Evolutionary conservation across 2,888 invertebrate genomes (phyloP).

Genomic region (Ptilodon capucinus): DNA sequence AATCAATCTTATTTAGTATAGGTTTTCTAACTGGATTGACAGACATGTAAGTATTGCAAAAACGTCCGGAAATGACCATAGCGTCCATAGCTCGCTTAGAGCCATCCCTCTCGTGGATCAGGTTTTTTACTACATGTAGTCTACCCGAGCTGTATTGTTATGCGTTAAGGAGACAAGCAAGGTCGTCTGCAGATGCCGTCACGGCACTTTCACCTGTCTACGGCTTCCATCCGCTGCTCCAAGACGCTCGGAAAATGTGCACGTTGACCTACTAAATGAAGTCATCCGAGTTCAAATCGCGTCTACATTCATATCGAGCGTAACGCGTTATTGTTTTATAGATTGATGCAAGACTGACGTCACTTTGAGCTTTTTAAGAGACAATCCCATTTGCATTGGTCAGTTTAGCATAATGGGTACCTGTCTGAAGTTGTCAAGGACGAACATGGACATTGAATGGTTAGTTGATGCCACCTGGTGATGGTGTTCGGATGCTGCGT

Average conservation of each 20-base stretch:
- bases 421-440: constrained; percentile 47
- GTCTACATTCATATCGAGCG: not conserved
- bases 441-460: constrained; percentile 38
- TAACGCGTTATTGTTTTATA: not conserved
- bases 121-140: constrained; percentile 24
- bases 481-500: constrained; percentile 52
- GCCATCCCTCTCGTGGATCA: constrained; percentile 25
- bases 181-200: constrained; percentile 58
- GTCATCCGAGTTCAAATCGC: constrained; percentile 18
- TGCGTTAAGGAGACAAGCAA: constrained; percentile 50
- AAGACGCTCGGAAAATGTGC: constrained; percentile 21
- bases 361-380: constrained; percentile 7
- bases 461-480: constrained; percentile 51
- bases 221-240: constrained; percentile 26
- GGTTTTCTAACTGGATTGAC: not conserved
- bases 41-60: not conserved
- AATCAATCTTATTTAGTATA: not conserved
- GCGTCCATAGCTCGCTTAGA: constrained; percentile 17
- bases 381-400: constrained; percentile 7
- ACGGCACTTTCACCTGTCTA: constrained; percentile 67
- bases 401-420: constrained; percentile 27
- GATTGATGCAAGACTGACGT: not conserved
- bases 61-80: constrained; percentile 1
- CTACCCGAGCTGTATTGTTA: constrained; percentile 36
- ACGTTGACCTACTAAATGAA: constrained; percentile 21